Base-by-base conservation (phyloP, 2,113 vertebrate genomes). In the Atlantisia rogersi region DNA sequence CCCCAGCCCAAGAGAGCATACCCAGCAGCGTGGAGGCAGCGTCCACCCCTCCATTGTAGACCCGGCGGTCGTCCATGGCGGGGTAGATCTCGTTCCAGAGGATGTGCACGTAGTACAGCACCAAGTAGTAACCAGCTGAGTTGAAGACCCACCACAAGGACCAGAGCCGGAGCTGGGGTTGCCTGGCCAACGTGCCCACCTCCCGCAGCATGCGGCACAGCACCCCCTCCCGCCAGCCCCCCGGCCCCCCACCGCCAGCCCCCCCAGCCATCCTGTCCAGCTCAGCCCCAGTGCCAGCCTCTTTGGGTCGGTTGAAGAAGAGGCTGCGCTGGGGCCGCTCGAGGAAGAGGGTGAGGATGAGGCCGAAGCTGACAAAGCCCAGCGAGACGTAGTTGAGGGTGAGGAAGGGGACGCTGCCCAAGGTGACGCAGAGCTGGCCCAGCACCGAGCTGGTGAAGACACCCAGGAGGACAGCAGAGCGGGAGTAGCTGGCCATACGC, bases 111-210 rank as follows among this genome's bases (percentile, higher is more conserved):
- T 99, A 99, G 97, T 99, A 99, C 50, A 99, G 88, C 75, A 99
- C 95, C 96, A 99, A 96, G 96, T 99, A 99, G 97, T 99, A 99
- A 37, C 99, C 99, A 0, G 99, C 97, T 0, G 99, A 99, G 98
- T 98, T 99, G 95, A 99, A 98, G 78, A 99, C 31, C 99, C 99
- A 99, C 99, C 99, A 99, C 73, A 99, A 86, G 60, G 97, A 99
- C 99, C 99, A 99, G 65, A 99, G 98, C 42, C 98, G 98, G 59
- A 99, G 97, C 94, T 96, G 98, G 4, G 99, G 98, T 56, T 91
- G 97, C 84, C 8, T 92, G 37, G 95, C 55, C 29, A 98, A 80
- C 0, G 52, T 59, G 42, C 83, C 93, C 63, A 99, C 74, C 97
- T 99, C 99, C 59, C 81, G 62, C 88, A 99, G 93, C 99, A 99